Conservation (phyloP, 2,113 vertebrate species). For the Grammomys dolichurus region DNA sequence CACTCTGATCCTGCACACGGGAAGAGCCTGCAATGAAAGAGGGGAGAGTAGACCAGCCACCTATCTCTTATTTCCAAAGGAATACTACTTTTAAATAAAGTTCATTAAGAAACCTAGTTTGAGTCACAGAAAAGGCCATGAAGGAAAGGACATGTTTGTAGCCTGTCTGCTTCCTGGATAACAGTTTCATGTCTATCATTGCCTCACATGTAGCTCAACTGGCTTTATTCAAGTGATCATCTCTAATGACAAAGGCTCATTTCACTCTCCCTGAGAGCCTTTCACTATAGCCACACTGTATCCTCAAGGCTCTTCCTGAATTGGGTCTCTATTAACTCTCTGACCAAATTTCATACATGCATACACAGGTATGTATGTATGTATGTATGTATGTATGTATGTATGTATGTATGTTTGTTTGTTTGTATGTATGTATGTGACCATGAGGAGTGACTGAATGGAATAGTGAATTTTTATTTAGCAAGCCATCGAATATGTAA, state of each 20-base stretch:
- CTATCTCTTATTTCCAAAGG: background rate
- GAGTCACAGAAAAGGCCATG: background rate
- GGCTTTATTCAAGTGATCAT: background rate
- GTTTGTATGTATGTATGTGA: background rate
- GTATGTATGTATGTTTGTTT: too few relatives aligned
- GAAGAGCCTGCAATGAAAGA: background rate
- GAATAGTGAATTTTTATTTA: background rate
- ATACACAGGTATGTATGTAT: background rate
- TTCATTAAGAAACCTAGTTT: background rate
- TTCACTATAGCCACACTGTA: rapidly evolving
- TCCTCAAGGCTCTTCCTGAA: background rate
- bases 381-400: too few relatives aligned
- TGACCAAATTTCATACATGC: background rate
- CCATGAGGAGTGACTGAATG: background rate
- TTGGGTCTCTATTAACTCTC: background rate
- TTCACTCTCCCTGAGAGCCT: background rate
- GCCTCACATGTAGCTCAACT: background rate
- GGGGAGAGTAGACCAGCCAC: background rate
- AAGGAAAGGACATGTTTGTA: background rate
- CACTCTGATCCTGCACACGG: background rate
- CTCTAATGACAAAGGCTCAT: background rate
- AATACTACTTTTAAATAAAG: background rate
- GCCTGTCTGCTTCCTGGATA: background rate
- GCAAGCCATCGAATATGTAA: background rate
- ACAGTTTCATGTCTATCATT: background rate